phyloP scores from a whole-genome alignment of 2,113 vertebrate genomes.

The Semicossyphus pulcher region DNA sequence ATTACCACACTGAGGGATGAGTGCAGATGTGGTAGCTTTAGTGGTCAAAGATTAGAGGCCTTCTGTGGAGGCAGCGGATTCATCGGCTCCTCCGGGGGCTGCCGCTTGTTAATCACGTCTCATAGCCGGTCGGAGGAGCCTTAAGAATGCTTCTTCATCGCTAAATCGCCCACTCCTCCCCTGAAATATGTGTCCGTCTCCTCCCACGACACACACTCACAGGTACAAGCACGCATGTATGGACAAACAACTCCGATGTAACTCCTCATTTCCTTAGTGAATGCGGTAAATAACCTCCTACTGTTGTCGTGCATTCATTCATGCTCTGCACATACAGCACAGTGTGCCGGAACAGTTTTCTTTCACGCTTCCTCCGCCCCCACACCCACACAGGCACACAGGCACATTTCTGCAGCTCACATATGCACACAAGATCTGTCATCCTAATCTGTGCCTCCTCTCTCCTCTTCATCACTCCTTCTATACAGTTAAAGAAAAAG shows the following conservation, averaged over 20 bases:
- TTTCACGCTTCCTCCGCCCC: not conserved
- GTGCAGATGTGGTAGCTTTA: conserved; percentile 16
- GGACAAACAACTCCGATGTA: not conserved
- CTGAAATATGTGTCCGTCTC: not conserved
- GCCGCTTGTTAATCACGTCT: conserved; percentile 28
- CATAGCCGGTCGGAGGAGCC: not conserved
- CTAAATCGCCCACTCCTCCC: not conserved
- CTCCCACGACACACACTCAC: not conserved
- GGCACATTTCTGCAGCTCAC: not conserved
- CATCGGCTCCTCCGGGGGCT: conserved; percentile 11
- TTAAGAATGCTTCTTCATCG: conserved; percentile 2
- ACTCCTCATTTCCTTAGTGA: not conserved
- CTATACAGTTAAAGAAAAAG: conserved; percentile 95
- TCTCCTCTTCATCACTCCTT: conserved; percentile 32
- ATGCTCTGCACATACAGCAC: not conserved
- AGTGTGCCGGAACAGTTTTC: not conserved
- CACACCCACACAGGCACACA: not conserved
- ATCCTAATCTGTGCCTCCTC: conserved; percentile 10
- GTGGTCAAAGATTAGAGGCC: conserved; percentile 23
- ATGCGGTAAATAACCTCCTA: not conserved
- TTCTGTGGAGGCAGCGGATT: conserved; percentile 6
- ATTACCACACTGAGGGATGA: conserved; percentile 35
- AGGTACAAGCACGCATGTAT: not conserved
- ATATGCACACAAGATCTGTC: not conserved
- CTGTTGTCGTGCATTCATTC: not conserved